These are phyloP conservation scores for Rhipidura dahli DNA, from an alignment of 2,113 vertebrate species.

Conservation along the genomic window DNA sequence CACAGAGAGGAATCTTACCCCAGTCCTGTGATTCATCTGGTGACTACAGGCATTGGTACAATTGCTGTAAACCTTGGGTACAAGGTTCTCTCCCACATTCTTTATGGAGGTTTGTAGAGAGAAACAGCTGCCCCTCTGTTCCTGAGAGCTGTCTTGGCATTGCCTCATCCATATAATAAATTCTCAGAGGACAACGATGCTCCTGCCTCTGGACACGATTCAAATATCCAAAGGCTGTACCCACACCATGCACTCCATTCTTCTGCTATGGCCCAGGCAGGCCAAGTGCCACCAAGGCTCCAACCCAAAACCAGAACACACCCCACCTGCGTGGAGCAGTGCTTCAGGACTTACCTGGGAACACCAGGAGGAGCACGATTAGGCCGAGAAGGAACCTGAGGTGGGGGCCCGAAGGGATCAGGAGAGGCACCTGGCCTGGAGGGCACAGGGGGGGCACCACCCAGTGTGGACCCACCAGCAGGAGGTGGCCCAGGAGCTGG, in stretches of 20 bases:
- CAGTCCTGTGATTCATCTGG: background rate
- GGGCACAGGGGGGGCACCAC: slow-evolving; percentile 90
- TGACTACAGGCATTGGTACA: background rate
- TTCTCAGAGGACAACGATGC: rapidly evolving
- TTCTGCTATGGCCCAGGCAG: background rate
- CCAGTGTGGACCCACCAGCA: slow-evolving; percentile 81
- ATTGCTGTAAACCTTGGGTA: background rate
- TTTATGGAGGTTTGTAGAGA: background rate
- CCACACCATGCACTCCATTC: background rate
- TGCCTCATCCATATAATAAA: background rate
- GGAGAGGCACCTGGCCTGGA: slow-evolving; percentile 96
- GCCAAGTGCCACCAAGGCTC: background rate
- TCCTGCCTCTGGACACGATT: background rate
- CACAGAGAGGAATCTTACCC: background rate
- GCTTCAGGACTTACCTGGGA: slow-evolving; percentile 87
- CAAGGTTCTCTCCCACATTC: background rate
- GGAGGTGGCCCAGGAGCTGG: slow-evolving; percentile 92
- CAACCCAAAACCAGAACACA: background rate
- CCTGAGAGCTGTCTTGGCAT: background rate
- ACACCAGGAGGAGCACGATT: slow-evolving; percentile 96
- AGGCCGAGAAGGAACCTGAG: slow-evolving; percentile 94
- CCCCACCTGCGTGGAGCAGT: background rate
- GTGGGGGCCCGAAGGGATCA: slow-evolving; percentile 90
- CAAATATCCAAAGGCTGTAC: background rate
- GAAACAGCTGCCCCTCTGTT: background rate